A percentile compares a stretch with the other conserved stretches of the same genome.
phyloP scores from a whole-genome alignment of 2,113 vertebrate species.

The Notothenia rossii region DNA sequence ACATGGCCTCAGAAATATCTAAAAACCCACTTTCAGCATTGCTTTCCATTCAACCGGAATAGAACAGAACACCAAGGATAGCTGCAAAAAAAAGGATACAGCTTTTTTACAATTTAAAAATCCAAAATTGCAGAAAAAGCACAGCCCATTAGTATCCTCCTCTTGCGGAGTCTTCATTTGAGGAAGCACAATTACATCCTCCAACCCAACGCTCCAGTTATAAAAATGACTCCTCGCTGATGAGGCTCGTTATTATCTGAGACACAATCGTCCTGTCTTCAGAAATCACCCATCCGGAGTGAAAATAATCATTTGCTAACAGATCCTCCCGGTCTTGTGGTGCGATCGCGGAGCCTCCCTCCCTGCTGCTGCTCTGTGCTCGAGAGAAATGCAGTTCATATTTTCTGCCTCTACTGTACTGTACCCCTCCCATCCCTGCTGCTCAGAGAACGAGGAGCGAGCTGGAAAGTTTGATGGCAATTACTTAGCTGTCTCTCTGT shows the following conservation, averaged over 20 bases:
- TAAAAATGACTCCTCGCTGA: constrained; percentile 32
- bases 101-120: constrained; percentile 25
- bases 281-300: constrained; percentile 42
- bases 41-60: constrained; percentile 6
- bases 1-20: constrained; percentile 1
- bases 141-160: constrained; percentile 36
- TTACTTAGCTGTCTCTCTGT: constrained; percentile 78
- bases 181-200: constrained; percentile 27
- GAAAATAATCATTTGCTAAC: neutral
- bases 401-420: constrained; percentile 70
- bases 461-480: constrained; percentile 77
- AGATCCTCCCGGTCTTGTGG: constrained; percentile 31
- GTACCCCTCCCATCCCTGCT: constrained; percentile 64
- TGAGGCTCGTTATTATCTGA: constrained; percentile 21
- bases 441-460: constrained; percentile 60
- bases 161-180: constrained; percentile 46
- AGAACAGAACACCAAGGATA: neutral
- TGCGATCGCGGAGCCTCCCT: constrained; percentile 47
- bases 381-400: constrained; percentile 70
- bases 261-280: constrained; percentile 30
- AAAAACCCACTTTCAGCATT: constrained; percentile 8
- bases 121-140: constrained; percentile 29
- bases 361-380: constrained; percentile 60
- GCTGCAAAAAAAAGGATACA: neutral
- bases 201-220: constrained; percentile 11